Conservation (phyloP, 92 coral and sea anemone species). For the Hydrozoanthus gracilis region DNA sequence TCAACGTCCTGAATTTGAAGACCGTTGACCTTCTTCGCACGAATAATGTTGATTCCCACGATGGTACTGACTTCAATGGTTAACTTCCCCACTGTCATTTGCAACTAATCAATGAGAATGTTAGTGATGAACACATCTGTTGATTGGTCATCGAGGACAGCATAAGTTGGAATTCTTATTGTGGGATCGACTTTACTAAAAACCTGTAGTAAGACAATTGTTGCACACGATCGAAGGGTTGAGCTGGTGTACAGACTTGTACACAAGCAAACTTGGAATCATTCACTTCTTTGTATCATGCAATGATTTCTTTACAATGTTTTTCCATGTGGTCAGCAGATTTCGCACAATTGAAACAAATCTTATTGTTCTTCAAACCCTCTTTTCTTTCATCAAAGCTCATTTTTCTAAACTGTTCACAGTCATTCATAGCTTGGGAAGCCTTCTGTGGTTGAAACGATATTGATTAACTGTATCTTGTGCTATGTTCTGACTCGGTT, state of each 20-base stretch:
- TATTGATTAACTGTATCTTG: no score
- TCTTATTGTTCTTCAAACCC: conserved; percentile 53
- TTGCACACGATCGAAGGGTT: conserved; percentile 69
- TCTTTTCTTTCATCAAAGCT: conserved; percentile 61
- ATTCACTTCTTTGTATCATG: conserved; percentile 53
- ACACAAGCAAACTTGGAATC: conserved; percentile 53
- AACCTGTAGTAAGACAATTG: conserved; percentile 70
- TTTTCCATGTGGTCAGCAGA: conserved; percentile 53
- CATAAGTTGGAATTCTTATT: conserved; percentile 29
- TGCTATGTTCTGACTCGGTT: no score
- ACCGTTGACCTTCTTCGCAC: no score
- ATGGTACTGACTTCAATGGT: neutral
- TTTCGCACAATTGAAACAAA: conserved; percentile 63
- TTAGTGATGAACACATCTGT: conserved; percentile 48
- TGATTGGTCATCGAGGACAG: conserved; percentile 41
- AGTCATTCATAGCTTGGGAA: conserved; percentile 50
- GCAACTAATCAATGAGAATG: neutral
- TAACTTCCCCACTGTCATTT: neutral
- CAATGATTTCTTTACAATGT: conserved; percentile 50
- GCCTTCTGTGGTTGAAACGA: no score
- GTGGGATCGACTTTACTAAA: conserved; percentile 56
- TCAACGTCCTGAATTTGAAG: neutral
- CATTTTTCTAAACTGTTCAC: conserved; percentile 58
- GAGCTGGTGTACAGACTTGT: conserved; percentile 57
- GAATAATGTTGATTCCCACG: no score